Evolutionary conservation across 2,797 vertebrate species (phyloP), one percentile per base, ranked within the genome.

Genomic region (Eupleurogrammus muticus): DNA sequence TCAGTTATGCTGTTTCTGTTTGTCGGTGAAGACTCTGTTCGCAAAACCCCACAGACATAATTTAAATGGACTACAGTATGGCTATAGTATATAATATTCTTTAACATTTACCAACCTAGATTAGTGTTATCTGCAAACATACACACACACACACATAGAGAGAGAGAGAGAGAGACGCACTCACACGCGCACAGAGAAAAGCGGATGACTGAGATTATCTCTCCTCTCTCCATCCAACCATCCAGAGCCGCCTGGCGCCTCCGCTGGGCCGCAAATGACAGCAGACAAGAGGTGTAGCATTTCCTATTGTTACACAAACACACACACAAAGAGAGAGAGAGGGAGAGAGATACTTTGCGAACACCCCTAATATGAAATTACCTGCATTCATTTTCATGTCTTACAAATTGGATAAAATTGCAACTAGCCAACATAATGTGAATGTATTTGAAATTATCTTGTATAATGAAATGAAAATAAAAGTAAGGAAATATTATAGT

Each of bases 281-380:
- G 86, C 81, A 89, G 87, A 90, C 88, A 84, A 90, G 86, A 91
- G 91, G 88, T 91, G 90, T 92, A 92, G 75, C 88, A 24, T 91
- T 92, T 92, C 89, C 90, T 82, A 90, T 92, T 93, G 91, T 91
- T 86, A 76, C 76, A 19, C 58, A 13, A 54, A 17, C 73, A 23
- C 62, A 16, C 64, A 23, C 60, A 46, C 8, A 47, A 17, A 63
- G 8, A 35, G 8, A 36, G 2, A 59, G 4, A 56, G 13, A 40
- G 16, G 34, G n/a, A 69, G 21, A 46, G 21, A 60, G 28, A 23
- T 19, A 12, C 9, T 36, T 46, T 46, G 20, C 20, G 38, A 5
- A 6, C 38, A 16, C 38, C 16, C 38, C 4, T 38, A 14, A 40
- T 16, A 16, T 16, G 5, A 12, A 16, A 40, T 40, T 38, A 13